Conservation (phyloP, 2,113 vertebrate genomes). For the Bubo bubo region DNA sequence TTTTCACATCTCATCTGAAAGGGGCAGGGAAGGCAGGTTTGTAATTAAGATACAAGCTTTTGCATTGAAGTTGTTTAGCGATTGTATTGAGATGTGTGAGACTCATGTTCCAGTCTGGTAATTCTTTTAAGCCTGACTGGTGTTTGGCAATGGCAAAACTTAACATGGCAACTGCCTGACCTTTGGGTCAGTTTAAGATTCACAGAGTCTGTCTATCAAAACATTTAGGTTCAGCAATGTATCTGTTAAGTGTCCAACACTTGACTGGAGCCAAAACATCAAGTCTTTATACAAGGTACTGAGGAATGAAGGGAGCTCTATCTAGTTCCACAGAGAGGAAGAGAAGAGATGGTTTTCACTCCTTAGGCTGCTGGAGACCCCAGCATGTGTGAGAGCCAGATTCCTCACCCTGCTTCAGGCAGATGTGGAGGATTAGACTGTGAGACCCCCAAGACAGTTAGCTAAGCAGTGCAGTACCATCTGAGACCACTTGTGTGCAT, state of each 20-base stretch:
- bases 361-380: not conserved
- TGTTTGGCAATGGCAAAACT: not conserved
- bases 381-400: not conserved
- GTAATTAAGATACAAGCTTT: not conserved
- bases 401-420: not conserved
- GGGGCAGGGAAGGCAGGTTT: not conserved
- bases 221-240: not conserved
- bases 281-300: not conserved
- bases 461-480: not conserved
- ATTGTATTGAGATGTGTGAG: not conserved
- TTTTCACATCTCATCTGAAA: not conserved
- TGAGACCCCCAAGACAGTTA: not conserved
- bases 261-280: not conserved
- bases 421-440: accelerated
- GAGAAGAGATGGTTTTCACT: not conserved
- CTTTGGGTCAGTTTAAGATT: not conserved
- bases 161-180: not conserved
- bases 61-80: not conserved
- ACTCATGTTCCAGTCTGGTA: not conserved
- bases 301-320: not conserved
- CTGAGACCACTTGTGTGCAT: not conserved
- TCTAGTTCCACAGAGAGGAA: not conserved
- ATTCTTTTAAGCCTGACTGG: not conserved
- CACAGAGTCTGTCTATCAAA: not conserved
- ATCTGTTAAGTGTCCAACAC: not conserved